These are phyloP conservation scores for Arnoldichthys spilopterus DNA, from an alignment of 2,797 vertebrate species.

Conservation along the genomic window DNA sequence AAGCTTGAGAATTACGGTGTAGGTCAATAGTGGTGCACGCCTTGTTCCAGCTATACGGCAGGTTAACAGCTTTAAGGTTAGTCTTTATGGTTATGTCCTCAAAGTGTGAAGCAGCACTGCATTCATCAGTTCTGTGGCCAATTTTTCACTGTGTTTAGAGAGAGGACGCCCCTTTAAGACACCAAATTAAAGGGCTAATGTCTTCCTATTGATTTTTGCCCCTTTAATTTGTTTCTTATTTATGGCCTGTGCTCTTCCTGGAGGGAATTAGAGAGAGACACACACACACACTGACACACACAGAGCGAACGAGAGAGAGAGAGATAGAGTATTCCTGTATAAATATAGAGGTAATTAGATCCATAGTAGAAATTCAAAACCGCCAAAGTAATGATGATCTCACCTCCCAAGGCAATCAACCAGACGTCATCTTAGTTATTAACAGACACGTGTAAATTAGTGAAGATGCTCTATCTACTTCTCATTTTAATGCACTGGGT, in stretches of 20 bases:
- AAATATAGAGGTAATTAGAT: conserved; percentile 17
- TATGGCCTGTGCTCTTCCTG: conserved; percentile 62
- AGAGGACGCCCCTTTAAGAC: conserved; percentile 68
- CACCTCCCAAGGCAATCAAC: not conserved
- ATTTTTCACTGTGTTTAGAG: conserved; percentile 73
- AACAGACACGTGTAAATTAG: not conserved
- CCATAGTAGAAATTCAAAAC: not conserved
- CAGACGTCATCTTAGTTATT: not conserved
- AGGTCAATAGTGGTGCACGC: not conserved
- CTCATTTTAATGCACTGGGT: too few relatives aligned
- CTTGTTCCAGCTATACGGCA: conserved; percentile 21
- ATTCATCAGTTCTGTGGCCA: conserved; percentile 69
- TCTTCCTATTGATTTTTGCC: conserved; percentile 74
- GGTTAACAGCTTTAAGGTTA: conserved; percentile 48
- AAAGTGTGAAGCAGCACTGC: conserved; percentile 53
- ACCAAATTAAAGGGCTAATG: conserved; percentile 77
- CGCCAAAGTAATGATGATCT: not conserved
- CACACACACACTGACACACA: too few relatives aligned
- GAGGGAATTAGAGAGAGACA: conserved; percentile 5
- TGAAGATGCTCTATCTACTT: not conserved
- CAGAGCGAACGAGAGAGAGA: not conserved
- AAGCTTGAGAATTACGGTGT: conserved; percentile 20
- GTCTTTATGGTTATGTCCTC: conserved; percentile 46
- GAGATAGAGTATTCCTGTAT: not conserved
- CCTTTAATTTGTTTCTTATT: conserved; percentile 76